Base-by-base conservation (phyloP, 2,797 vertebrate genomes). In the Furcifer pardalis region DNA sequence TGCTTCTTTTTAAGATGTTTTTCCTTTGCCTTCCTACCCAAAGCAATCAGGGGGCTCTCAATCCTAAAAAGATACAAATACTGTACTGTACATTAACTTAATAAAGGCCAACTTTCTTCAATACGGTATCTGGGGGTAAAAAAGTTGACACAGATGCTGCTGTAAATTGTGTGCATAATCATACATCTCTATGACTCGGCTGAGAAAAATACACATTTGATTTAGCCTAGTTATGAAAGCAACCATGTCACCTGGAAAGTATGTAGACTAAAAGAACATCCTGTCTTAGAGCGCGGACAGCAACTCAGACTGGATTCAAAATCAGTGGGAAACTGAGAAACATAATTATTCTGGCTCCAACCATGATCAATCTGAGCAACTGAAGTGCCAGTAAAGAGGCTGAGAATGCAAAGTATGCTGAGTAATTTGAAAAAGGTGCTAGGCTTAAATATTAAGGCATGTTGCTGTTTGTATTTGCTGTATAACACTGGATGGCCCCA, bases 301-400 rank as follows among this genome's bases (percentile, higher is more conserved):
- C 83, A n/a, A 81, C 86, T 92, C 87, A 89, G 90, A 92, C 3
- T 91, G 91, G 89, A 92, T 92, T 94, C 90, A 90, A 91, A 92
- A 92, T 94, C 91, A 91, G 42, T 86, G 91, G 91, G 91, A 94
- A 92, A 92, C 90, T 93, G 90, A 87, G 49, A 84, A 90, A 94
- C 4, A 75, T 93, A 95, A 94, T 95, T 93, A 83, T 89, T 89
- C 75, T 76, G 91, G 93, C 94, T 94, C 94, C 94, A 94, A 93
- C 77, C 84, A 85, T 89, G 91, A 92, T 94, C 92, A 92, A 91
- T 94, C 92, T 1, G 82, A 93, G 90, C 84, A 93, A 89, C 89
- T 86, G 75, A 94, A 91, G 81, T 0, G 30, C 90, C 91, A 91
- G 81, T 92, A 92, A 95, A 94, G 65, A n/a, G 0, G 35, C 86